A percentile compares a stretch with the other conserved stretches of the same genome.
phyloP scores from a whole-genome alignment of 2,888 invertebrate genomes.

The Chymomyza fuscimana region DNA sequence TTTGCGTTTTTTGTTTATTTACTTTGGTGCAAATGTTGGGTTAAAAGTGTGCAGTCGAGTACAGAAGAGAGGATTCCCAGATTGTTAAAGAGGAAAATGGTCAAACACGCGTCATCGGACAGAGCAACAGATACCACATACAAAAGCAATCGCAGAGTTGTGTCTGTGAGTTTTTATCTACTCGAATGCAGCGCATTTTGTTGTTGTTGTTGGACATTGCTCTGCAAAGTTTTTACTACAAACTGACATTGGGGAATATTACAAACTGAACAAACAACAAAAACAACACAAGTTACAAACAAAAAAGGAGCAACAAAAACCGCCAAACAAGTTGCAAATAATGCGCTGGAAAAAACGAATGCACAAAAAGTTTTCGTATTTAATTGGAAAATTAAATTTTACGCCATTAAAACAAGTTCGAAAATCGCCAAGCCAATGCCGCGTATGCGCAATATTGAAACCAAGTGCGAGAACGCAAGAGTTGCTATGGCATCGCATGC shows the following conservation, averaged over 20 bases:
- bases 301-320: not conserved
- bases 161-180: not conserved
- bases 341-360: not conserved
- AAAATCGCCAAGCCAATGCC: constrained; percentile 5
- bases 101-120: constrained; percentile 3
- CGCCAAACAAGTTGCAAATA: not conserved
- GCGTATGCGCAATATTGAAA: constrained; percentile 4
- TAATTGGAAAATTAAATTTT: constrained; percentile 78
- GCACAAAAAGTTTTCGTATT: constrained; percentile 57
- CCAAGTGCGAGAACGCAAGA: not conserved
- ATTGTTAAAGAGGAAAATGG: constrained; percentile 3
- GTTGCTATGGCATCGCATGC: not conserved
- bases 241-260: not conserved
- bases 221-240: constrained; percentile 57
- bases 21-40: not conserved
- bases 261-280: not conserved
- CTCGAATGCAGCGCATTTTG: not conserved
- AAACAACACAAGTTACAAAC: constrained; percentile 21
- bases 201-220: not conserved
- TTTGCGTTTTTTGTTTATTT: not conserved
- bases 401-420: constrained; percentile 47
- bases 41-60: too few species aligned
- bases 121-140: constrained; percentile 1
- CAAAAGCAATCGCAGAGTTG: constrained; percentile 2
- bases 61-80: not conserved